Evolutionary conservation across 2,797 vertebrate species (phyloP), one percentile per base, ranked within the genome.

Genomic region (Pseudomugil tenellus): DNA sequence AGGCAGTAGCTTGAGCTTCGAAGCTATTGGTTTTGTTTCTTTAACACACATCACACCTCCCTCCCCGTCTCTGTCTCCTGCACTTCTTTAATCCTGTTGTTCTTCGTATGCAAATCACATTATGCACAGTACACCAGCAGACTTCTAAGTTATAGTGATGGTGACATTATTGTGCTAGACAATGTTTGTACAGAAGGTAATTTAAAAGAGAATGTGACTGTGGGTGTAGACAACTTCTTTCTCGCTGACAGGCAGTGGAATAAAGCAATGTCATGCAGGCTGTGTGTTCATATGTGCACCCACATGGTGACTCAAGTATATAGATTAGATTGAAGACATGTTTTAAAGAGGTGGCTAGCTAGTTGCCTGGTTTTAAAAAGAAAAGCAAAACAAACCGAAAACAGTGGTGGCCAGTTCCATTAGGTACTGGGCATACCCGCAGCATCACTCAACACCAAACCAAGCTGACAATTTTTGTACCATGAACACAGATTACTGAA

Each of bases 1-100:
- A 86, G 89, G 91, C 88, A 85, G 84, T 69, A 87, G 88, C 85
- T 88, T 84, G 83, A 89, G 81, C 84, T 86, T 70, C 66, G 83
- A 59, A 90, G 78, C 88, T 84, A 86, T 86, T 87, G 76, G 84
- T 83, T 72, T 83, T 79, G 87, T 88, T 79, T 86, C 70, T 75
- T 66, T 64, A 72, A 65, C 74, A 85, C 77, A 63, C 76, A 79
- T 70, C 35, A 71, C 75, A 72, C 56, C 68, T 79, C 77, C 73
- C 63, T 52, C 35, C 56, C 46, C 41, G 63, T 72, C 28, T 63
- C 61, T 59, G 34, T 69, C 66, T 80, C 64, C 6, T 61, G 51
- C 54, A 43, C 62, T 76, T 72, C 69, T 58, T 72, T 77, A 55
- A 53, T 57, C 32, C 60, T 65, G 4, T 65, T 61, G 69, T 61